Evolutionary conservation across 2,888 invertebrate species (phyloP).

Genomic region (Dolichopus griseipennis): DNA sequence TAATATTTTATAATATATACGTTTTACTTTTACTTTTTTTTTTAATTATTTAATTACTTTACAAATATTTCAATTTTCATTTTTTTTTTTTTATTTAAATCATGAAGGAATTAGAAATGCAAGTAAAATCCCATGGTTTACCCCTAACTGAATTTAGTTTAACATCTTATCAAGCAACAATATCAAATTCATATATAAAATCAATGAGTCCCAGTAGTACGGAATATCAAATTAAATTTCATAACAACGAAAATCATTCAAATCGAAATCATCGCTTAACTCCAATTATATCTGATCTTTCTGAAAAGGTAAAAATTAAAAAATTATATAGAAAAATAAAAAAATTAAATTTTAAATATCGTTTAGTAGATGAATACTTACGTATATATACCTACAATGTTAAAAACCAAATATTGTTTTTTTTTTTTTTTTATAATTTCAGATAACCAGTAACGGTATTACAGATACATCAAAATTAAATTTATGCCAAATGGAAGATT

Average conservation of each 20-base stretch:
- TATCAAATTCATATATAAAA: slow-evolving; percentile 44
- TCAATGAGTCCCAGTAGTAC: slow-evolving; percentile 33
- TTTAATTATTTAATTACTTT: neutral
- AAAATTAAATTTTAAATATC: too few species aligned
- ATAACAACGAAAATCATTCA: neutral
- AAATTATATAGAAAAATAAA: too few species aligned
- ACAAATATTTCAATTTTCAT: too few species aligned
- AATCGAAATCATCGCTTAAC: slow-evolving; percentile 27
- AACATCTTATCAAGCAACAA: slow-evolving; percentile 40
- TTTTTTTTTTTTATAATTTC: slow-evolving; percentile 22
- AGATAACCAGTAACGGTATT: slow-evolving; percentile 53
- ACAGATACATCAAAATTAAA: slow-evolving; percentile 48
- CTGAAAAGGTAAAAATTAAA: slow-evolving; percentile 36
- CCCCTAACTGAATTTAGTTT: slow-evolving; percentile 54
- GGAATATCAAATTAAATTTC: slow-evolving; percentile 19
- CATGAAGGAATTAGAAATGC: slow-evolving; percentile 63
- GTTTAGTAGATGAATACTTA: too few species aligned
- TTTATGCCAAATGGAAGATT: slow-evolving; percentile 55
- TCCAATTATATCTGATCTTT: slow-evolving; percentile 39
- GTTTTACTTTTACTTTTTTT: neutral
- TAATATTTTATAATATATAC: neutral
- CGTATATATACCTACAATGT: neutral
- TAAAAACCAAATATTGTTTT: slow-evolving; percentile 9
- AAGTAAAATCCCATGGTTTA: slow-evolving; percentile 66
- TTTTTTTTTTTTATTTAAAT: slow-evolving; percentile 10